Evolutionary conservation across 2,113 vertebrate species (phyloP).

Genomic region (Gadus chalcogrammus): DNA sequence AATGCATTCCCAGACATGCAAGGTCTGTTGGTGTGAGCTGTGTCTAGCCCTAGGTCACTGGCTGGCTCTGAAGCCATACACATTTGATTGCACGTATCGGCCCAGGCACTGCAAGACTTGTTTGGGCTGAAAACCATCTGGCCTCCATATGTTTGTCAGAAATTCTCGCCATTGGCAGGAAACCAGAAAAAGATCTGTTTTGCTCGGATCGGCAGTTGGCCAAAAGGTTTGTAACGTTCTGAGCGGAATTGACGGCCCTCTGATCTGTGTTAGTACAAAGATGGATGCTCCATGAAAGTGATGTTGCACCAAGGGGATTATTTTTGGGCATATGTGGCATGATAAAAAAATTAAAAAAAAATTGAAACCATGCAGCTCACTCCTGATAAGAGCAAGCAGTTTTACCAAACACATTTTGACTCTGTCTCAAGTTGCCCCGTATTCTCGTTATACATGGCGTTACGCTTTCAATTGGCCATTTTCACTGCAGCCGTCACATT

Average conservation of each 20-base stretch:
- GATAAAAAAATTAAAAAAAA: background rate
- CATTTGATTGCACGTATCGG: conserved; percentile 41
- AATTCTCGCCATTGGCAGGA: conserved; percentile 42
- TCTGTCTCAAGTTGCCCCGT: background rate
- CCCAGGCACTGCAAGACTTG: conserved; percentile 33
- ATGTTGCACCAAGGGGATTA: conserved; percentile 5
- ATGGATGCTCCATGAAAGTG: conserved; percentile 18
- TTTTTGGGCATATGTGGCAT: background rate
- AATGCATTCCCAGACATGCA: conserved; percentile 5
- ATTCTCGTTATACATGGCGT: background rate
- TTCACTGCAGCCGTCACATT: background rate
- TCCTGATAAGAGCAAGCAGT: background rate
- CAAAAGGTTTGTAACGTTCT: conserved; percentile 21
- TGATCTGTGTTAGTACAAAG: conserved; percentile 35
- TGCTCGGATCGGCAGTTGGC: conserved; percentile 38
- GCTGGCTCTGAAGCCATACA: conserved; percentile 27
- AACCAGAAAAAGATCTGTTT: conserved; percentile 43
- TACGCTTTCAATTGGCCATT: too few relatives aligned
- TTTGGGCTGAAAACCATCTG: conserved; percentile 59
- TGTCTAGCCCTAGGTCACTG: conserved; percentile 50
- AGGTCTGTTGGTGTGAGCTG: conserved; percentile 3
- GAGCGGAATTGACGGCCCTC: conserved; percentile 25
- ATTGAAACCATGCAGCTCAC: background rate
- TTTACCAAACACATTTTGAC: background rate
- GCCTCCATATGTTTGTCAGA: conserved; percentile 62